Conservation (phyloP, 2,888 invertebrate genomes). For the Oscheius sp. region DNA sequence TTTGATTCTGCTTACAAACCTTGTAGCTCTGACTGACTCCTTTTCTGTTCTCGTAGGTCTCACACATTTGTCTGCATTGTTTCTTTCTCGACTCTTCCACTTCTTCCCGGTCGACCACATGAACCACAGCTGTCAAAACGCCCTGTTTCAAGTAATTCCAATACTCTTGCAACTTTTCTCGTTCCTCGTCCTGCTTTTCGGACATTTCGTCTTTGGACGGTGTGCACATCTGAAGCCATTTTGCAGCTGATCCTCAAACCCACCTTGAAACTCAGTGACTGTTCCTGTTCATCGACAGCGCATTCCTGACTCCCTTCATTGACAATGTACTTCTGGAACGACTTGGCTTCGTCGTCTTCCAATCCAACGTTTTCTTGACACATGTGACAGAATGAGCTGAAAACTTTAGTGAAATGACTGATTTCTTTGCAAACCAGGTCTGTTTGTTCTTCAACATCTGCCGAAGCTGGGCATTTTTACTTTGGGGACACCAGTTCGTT, state of each 20-base stretch:
- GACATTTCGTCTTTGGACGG: slow-evolving; percentile 55
- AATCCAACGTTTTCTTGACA: slow-evolving; percentile 55
- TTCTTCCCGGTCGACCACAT: slow-evolving; percentile 61
- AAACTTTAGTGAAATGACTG: slow-evolving; percentile 18
- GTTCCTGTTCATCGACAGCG: slow-evolving; percentile 42
- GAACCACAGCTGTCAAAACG: slow-evolving; percentile 64
- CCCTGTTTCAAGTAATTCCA: slow-evolving; percentile 69
- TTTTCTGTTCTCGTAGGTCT: slow-evolving; percentile 44
- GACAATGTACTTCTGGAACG: slow-evolving; percentile 48
- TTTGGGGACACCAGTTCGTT: slow-evolving; percentile 64
- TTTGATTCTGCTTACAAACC: slow-evolving; percentile 11
- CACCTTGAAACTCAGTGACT: slow-evolving; percentile 58
- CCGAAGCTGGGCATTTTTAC: slow-evolving; percentile 57
- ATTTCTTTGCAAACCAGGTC: slow-evolving; percentile 53
- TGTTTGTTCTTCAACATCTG: slow-evolving; percentile 58
- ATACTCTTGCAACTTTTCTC: slow-evolving; percentile 63
- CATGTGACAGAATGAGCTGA: slow-evolving; percentile 64
- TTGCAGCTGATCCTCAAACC: not conserved
- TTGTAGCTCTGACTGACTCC: slow-evolving; percentile 39
- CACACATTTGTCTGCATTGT: slow-evolving; percentile 62
- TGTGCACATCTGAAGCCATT: slow-evolving; percentile 60
- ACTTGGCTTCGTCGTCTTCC: slow-evolving; percentile 46
- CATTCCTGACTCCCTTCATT: slow-evolving; percentile 53
- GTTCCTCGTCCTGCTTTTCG: slow-evolving; percentile 50
- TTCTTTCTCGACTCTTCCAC: slow-evolving; percentile 40